phyloP scores from a whole-genome alignment of 2,797 vertebrate genomes.

The Gambusia yucatana region DNA sequence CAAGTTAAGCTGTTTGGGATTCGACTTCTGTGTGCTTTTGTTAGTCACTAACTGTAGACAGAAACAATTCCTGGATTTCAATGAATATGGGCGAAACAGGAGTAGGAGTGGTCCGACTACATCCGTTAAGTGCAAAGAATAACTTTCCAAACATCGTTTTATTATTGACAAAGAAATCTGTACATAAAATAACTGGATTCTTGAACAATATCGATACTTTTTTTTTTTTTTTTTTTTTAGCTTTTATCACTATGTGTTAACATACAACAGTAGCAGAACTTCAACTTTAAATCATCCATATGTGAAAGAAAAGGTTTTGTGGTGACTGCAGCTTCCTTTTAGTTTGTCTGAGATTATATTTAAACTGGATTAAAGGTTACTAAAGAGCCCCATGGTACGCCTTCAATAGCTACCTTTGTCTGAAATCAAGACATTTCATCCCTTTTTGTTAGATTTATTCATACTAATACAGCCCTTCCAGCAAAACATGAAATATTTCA shows the following conservation, averaged over 20 bases:
- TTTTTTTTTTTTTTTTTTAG: background rate
- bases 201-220: background rate
- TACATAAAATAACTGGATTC: background rate
- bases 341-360: constrained; percentile 5
- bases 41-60: background rate
- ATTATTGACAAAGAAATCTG: background rate
- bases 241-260: too few species aligned
- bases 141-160: background rate
- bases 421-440: background rate
- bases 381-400: background rate
- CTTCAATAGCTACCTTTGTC: background rate
- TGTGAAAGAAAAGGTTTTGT: background rate
- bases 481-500: background rate
- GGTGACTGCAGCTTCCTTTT: background rate
- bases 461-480: background rate
- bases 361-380: constrained; percentile 7
- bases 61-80: background rate
- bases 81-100: background rate
- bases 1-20: background rate
- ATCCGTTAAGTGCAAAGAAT: background rate
- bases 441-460: background rate
- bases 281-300: background rate
- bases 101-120: background rate
- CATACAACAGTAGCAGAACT: background rate
- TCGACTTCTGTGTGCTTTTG: background rate